Conservation (phyloP, 2,113 vertebrate genomes). For the Dermatemys mawii region DNA sequence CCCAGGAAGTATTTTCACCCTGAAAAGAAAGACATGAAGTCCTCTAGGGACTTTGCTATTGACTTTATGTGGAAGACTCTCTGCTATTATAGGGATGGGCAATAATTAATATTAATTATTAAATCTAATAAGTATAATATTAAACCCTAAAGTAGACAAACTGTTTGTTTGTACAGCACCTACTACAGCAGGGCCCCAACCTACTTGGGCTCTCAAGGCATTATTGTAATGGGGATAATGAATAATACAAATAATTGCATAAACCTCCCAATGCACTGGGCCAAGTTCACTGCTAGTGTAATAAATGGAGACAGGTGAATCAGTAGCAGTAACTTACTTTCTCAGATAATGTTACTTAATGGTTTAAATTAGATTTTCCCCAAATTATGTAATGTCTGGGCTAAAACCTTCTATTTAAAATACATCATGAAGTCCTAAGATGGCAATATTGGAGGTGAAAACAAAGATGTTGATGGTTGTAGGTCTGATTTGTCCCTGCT, state of each 20-base stretch:
- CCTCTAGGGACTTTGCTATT: background rate
- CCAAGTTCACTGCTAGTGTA: constrained; percentile 2
- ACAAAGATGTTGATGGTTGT: constrained; percentile 32
- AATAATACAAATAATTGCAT: background rate
- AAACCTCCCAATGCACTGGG: background rate
- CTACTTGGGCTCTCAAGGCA: background rate
- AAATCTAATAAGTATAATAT: too few species aligned
- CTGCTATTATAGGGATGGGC: background rate
- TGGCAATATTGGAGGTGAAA: constrained; percentile 51
- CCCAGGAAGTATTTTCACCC: too few species aligned
- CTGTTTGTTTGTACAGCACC: background rate
- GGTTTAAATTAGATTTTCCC: constrained; percentile 60
- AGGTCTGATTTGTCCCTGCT: constrained; percentile 51
- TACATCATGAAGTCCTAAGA: constrained; percentile 58
- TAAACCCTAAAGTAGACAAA: background rate
- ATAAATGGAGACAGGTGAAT: constrained; percentile 31
- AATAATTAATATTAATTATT: too few species aligned
- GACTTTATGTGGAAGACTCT: background rate
- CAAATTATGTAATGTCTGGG: constrained; percentile 69
- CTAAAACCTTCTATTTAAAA: constrained; percentile 63
- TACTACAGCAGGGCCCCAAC: background rate
- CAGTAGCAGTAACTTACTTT: constrained; percentile 11
- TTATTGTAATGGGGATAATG: background rate
- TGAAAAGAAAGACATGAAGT: background rate
- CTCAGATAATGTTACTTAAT: constrained; percentile 64